These are phyloP conservation scores for Enteromius viviparus DNA, from an alignment of 2,797 vertebrate genomes.

Conservation along the genomic window DNA sequence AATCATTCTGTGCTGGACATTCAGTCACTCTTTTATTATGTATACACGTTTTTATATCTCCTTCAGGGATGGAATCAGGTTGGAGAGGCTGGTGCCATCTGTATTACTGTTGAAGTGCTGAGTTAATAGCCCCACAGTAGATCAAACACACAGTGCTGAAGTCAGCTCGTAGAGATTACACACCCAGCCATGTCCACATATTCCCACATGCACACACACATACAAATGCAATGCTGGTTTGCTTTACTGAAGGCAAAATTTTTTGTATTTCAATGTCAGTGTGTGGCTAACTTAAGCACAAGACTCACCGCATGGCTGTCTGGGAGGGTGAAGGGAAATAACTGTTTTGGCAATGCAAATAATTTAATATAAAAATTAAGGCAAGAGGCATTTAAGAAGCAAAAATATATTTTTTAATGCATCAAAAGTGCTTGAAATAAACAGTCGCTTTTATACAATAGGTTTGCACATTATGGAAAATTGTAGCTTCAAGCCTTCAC, in stretches of 20 bases:
- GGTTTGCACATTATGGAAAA: neutral
- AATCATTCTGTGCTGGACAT: constrained; percentile 1
- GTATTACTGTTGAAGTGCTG: constrained; percentile 31
- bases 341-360: neutral
- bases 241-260: neutral
- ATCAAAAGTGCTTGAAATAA: neutral
- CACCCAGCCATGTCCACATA: neutral
- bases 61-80: constrained; percentile 45
- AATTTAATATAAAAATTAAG: neutral
- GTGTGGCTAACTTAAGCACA: constrained; percentile 29
- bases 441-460: neutral
- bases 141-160: constrained; percentile 35
- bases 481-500: too few relatives aligned
- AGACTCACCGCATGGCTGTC: constrained; percentile 2
- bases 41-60: neutral
- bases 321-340: constrained; percentile 23
- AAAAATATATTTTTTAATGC: neutral
- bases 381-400: neutral
- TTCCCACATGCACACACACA: neutral
- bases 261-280: neutral
- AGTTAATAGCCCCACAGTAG: constrained; percentile 42
- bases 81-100: constrained; percentile 47
- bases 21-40: neutral
- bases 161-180: constrained; percentile 34
- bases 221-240: constrained; percentile 20